Evolutionary conservation across 2,888 invertebrate species (phyloP).

Genomic region (Limnephilus auricula): DNA sequence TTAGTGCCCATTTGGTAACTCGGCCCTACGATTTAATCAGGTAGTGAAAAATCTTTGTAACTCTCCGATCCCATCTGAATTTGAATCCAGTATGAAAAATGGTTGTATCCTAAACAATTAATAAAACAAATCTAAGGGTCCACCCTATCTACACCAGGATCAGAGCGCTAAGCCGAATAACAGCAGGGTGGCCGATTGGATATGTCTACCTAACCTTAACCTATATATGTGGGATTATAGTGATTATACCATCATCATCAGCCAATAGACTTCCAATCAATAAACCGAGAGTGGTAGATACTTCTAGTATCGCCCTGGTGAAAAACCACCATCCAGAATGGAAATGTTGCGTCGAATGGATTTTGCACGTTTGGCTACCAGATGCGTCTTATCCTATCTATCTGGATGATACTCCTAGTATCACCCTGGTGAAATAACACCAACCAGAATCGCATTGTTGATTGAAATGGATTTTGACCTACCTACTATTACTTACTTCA

Average conservation of each 20-base stretch:
- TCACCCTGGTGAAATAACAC: too few species aligned
- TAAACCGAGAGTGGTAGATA: neutral
- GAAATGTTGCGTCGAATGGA: too few species aligned
- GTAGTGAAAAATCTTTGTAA: neutral
- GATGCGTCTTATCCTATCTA: too few species aligned
- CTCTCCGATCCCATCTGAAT: constrained; percentile 20
- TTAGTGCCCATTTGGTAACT: neutral
- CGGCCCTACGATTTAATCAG: neutral
- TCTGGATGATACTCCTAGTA: too few species aligned
- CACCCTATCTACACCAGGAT: neutral
- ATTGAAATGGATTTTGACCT: too few species aligned
- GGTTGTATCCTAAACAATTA: neutral
- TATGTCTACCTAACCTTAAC: neutral
- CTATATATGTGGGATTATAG: neutral
- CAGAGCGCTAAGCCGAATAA: constrained; percentile 45
- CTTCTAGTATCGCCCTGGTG: too few species aligned
- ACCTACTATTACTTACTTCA: too few species aligned
- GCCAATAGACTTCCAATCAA: neutral
- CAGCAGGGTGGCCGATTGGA: constrained; percentile 56
- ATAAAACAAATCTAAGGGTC: constrained; percentile 34
- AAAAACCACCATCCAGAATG: too few species aligned
- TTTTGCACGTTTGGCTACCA: too few species aligned
- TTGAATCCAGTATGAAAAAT: constrained; percentile 16
- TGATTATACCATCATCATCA: neutral
- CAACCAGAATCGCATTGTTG: too few species aligned